These are phyloP conservation scores for Brenthis hecate DNA, from an alignment of 2,888 invertebrate species.

Conservation along the genomic window DNA sequence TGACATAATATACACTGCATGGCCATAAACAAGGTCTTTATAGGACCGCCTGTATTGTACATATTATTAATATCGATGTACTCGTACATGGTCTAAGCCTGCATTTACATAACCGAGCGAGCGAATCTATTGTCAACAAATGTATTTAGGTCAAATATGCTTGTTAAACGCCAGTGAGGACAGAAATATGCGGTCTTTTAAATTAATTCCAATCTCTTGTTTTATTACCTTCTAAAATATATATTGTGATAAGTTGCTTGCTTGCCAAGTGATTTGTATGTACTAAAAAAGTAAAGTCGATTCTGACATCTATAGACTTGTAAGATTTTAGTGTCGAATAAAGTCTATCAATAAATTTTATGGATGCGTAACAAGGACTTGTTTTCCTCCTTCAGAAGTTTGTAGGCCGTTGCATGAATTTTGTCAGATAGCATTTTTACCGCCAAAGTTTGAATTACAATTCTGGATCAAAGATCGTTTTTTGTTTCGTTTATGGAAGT, in stretches of 20 bases:
- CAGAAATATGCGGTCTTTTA: slow-evolving; percentile 34
- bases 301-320: slow-evolving; percentile 42
- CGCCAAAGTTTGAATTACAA: slow-evolving; percentile 24
- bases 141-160: slow-evolving; percentile 34
- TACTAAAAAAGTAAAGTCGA: slow-evolving; percentile 33
- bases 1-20: too few species aligned
- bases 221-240: slow-evolving; percentile 31
- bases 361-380: slow-evolving; percentile 43
- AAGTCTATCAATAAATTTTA: slow-evolving; percentile 49
- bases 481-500: slow-evolving; percentile 12
- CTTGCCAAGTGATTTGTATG: slow-evolving; percentile 35
- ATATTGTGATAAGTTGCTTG: slow-evolving; percentile 24
- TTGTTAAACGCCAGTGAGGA: slow-evolving; percentile 33
- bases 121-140: slow-evolving; percentile 27
- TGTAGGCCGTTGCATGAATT: slow-evolving; percentile 30
- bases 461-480: slow-evolving; percentile 14
- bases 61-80: slow-evolving; percentile 21
- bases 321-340: slow-evolving; percentile 48
- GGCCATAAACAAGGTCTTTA: slow-evolving; percentile 14
- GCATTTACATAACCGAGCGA: slow-evolving; percentile 1
- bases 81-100: neutral
- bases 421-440: slow-evolving; percentile 32
- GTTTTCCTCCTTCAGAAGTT: slow-evolving; percentile 41
- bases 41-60: slow-evolving; percentile 22
- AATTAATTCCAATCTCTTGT: slow-evolving; percentile 27